A percentile compares a stretch with the other conserved stretches of the same genome.
These are phyloP conservation scores for Malurus melanocephalus DNA, from an alignment of 2,113 vertebrate genomes.

Conservation along the genomic window DNA sequence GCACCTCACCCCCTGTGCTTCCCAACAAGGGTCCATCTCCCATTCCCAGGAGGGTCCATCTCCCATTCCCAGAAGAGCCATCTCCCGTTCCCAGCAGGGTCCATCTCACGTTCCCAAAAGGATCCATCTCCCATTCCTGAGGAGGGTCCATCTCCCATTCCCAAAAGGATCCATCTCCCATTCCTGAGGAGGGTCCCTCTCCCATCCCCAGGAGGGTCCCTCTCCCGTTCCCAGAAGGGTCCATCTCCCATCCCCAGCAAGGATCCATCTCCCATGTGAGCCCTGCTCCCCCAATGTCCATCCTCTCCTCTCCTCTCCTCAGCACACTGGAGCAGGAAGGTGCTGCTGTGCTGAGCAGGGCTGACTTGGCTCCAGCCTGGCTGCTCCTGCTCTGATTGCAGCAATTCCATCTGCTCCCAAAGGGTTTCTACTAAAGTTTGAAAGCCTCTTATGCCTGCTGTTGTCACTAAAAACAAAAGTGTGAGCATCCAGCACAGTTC, in stretches of 20 bases:
- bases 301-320: background rate
- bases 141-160: too few species aligned
- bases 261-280: accelerated
- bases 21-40: accelerated
- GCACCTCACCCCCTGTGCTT: background rate
- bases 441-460: background rate
- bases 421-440: accelerated
- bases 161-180: accelerated
- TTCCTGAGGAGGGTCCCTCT: too few species aligned
- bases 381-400: background rate
- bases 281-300: background rate
- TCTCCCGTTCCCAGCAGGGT: too few species aligned
- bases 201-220: too few species aligned
- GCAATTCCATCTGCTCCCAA: background rate
- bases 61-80: too few species aligned
- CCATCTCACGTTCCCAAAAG: too few species aligned
- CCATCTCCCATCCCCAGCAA: too few species aligned
- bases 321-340: background rate
- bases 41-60: too few species aligned
- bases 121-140: too few species aligned
- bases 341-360: background rate
- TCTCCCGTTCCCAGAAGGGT: too few species aligned
- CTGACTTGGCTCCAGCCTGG: background rate
- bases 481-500: background rate
- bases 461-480: background rate